Percentiles rank a stretch among this genome's conserved stretches.
phyloP scores from a whole-genome alignment of 2,797 vertebrate genomes.

The Rhinatrema bivittatum region DNA sequence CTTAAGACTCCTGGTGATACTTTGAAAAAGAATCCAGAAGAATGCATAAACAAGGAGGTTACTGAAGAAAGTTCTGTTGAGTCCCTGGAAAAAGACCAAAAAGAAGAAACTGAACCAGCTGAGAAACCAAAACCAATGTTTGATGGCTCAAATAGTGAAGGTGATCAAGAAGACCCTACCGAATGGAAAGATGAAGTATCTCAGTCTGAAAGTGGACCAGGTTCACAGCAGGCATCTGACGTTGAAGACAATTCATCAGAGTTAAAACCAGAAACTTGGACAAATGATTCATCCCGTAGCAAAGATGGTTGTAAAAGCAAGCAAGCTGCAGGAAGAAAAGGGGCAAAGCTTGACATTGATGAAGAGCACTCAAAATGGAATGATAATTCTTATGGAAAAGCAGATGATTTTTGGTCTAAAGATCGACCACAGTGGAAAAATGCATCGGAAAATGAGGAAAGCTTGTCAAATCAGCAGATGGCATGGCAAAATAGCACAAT shows the following conservation, averaged over 20 bases:
- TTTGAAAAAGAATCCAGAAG: slow-evolving; percentile 27
- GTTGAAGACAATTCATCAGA: slow-evolving; percentile 59
- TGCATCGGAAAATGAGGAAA: slow-evolving; percentile 53
- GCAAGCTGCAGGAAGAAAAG: slow-evolving; percentile 48
- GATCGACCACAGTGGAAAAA: slow-evolving; percentile 69
- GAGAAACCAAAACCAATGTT: slow-evolving; percentile 41
- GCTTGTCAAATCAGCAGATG: slow-evolving; percentile 54
- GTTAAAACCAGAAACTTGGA: slow-evolving; percentile 56
- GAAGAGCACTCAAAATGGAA: slow-evolving; percentile 63
- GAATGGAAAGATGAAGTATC: slow-evolving; percentile 57
- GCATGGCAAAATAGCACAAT: slow-evolving; percentile 78
- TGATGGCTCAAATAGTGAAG: slow-evolving; percentile 59
- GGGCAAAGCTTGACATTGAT: slow-evolving; percentile 45
- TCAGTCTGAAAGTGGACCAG: slow-evolving; percentile 60
- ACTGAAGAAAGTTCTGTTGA: slow-evolving; percentile 28
- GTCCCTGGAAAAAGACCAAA: slow-evolving; percentile 38
- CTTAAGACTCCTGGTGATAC: slow-evolving; percentile 35
- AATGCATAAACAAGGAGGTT: slow-evolving; percentile 41
- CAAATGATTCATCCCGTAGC: slow-evolving; percentile 66
- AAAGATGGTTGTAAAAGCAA: slow-evolving; percentile 69
- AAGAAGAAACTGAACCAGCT: slow-evolving; percentile 29
- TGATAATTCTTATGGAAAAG: slow-evolving; percentile 71
- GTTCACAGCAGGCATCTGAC: slow-evolving; percentile 62
- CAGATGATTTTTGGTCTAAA: slow-evolving; percentile 70
- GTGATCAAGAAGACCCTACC: slow-evolving; percentile 43